Conservation (phyloP, 2,888 invertebrate species). For the Encarsia formosa region DNA sequence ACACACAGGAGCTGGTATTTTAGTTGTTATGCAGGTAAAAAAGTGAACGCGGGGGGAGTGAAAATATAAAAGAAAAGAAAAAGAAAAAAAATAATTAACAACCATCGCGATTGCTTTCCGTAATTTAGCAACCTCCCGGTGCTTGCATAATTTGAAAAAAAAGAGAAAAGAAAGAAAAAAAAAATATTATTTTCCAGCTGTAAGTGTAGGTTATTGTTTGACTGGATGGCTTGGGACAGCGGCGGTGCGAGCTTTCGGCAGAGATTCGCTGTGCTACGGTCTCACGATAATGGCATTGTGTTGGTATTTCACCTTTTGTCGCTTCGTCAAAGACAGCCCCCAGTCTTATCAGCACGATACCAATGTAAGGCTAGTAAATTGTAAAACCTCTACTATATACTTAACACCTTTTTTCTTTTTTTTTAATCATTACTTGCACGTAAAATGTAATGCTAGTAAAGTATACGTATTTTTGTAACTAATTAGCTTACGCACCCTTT, state of each 20-base stretch:
- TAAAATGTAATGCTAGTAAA: too few relatives aligned
- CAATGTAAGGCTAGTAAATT: constrained; percentile 42
- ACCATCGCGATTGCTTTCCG: background rate
- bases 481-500: too few relatives aligned
- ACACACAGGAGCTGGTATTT: constrained; percentile 57
- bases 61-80: background rate
- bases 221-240: constrained; percentile 57
- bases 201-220: constrained; percentile 57
- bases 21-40: constrained; percentile 56
- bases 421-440: too few relatives aligned
- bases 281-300: constrained; percentile 52
- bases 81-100: background rate
- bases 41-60: background rate
- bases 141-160: too few relatives aligned
- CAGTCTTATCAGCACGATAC: constrained; percentile 50
- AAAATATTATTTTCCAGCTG: constrained; percentile 46
- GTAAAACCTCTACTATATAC: too few relatives aligned
- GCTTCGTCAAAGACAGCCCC: constrained; percentile 57
- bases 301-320: constrained; percentile 58
- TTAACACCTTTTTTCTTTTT: too few relatives aligned
- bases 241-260: constrained; percentile 53
- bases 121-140: too few relatives aligned
- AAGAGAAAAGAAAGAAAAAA: too few relatives aligned
- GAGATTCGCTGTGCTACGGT: constrained; percentile 56
- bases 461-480: too few relatives aligned